phyloP scores from a whole-genome alignment of 2,888 invertebrate genomes.

The Tetropium fuscum region DNA sequence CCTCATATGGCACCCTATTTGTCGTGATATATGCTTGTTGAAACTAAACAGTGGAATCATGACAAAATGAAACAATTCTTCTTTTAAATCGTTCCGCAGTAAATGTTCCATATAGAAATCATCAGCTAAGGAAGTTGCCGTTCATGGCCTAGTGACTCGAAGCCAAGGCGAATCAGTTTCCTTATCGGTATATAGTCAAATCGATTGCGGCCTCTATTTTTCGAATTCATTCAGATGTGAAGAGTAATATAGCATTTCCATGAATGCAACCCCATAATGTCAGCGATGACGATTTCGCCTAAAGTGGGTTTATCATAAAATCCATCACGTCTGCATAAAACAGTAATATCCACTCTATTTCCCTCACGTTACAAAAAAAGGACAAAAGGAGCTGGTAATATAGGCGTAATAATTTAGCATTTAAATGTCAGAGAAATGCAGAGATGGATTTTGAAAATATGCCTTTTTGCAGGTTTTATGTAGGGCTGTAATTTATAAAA shows the following conservation, averaged over 20 bases:
- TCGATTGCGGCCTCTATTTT: constrained; percentile 45
- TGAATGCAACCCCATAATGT: constrained; percentile 21
- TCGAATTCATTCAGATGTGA: constrained; percentile 38
- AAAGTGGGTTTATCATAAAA: constrained; percentile 34
- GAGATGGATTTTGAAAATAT: constrained; percentile 41
- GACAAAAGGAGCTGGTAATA: constrained; percentile 30
- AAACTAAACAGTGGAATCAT: constrained; percentile 16
- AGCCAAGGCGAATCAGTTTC: constrained; percentile 29
- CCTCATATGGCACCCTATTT: neutral
- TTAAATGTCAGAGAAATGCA: constrained; percentile 39
- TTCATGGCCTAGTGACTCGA: constrained; percentile 24
- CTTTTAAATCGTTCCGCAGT: constrained; percentile 7
- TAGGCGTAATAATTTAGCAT: constrained; percentile 38
- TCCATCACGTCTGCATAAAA: constrained; percentile 42
- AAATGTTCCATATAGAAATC: constrained; percentile 4
- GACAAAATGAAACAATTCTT: constrained; percentile 12
- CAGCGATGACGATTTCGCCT: constrained; percentile 13
- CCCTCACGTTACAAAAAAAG: constrained; percentile 28
- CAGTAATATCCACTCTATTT: constrained; percentile 42
- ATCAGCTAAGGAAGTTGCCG: constrained; percentile 18
- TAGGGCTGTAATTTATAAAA: constrained; percentile 33
- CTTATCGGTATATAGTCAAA: constrained; percentile 44
- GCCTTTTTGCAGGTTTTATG: constrained; percentile 33
- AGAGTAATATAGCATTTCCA: constrained; percentile 32
- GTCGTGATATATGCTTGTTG: neutral